phyloP scores from a whole-genome alignment of 2,113 vertebrate species.

The Sialia sialis region DNA sequence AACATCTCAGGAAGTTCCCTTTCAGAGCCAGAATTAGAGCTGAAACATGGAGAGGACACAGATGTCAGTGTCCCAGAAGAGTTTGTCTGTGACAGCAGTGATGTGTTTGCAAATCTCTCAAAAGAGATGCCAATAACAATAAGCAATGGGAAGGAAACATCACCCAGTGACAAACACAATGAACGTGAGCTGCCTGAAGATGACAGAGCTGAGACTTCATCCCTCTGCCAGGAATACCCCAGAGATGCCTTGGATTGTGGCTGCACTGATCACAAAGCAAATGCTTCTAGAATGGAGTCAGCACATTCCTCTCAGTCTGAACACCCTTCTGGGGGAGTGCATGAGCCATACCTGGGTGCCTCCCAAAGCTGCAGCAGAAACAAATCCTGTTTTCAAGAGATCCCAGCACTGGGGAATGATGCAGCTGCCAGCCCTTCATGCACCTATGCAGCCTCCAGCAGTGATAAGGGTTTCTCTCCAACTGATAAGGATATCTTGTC shows the following conservation, averaged over 20 bases:
- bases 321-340: not conserved
- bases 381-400: not conserved
- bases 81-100: not conserved
- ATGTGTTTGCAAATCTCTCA: not conserved
- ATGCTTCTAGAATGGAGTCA: not conserved
- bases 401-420: not conserved
- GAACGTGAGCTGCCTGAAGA: not conserved
- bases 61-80: slow-evolving; percentile 18
- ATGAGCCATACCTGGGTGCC: not conserved
- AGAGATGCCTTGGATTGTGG: not conserved
- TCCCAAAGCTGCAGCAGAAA: not conserved
- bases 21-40: slow-evolving; percentile 36
- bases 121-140: not conserved
- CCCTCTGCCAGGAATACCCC: not conserved
- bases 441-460: not conserved
- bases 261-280: not conserved
- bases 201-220: not conserved
- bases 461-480: not conserved
- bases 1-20: slow-evolving; percentile 24
- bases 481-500: not conserved
- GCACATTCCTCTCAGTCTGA: not conserved
- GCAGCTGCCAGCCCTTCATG: not conserved
- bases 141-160: not conserved
- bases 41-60: not conserved
- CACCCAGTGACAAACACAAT: not conserved